These are phyloP conservation scores for Allolobophora icterica DNA, from an alignment of 2,888 invertebrate species.

Conservation along the genomic window DNA sequence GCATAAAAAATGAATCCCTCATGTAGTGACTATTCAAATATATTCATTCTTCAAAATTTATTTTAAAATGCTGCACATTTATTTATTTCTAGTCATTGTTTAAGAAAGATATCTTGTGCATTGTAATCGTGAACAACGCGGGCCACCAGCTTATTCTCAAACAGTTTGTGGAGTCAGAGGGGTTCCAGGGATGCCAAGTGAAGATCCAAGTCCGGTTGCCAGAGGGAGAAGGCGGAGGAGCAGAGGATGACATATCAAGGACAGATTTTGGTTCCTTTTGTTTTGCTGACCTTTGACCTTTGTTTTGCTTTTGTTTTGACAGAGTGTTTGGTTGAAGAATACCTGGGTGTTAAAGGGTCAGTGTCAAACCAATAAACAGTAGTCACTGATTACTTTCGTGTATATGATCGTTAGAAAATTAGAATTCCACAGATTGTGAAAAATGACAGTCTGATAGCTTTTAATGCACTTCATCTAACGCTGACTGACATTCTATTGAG, in stretches of 20 bases:
- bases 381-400: too few species aligned
- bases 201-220: too few species aligned
- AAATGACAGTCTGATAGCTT: not conserved
- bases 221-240: too few species aligned
- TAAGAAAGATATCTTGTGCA: too few species aligned
- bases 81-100: not conserved
- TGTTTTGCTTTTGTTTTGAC: not conserved
- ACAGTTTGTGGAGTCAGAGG: too few species aligned
- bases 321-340: not conserved
- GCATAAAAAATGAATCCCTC: not conserved
- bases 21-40: not conserved
- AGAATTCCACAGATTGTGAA: not conserved
- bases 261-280: not conserved
- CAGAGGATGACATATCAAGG: not conserved
- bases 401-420: too few species aligned
- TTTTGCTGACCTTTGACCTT: not conserved
- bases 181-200: too few species aligned
- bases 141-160: too few species aligned
- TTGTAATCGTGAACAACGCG: too few species aligned
- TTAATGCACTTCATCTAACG: too few species aligned
- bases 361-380: not conserved
- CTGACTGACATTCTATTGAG: too few species aligned
- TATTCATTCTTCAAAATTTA: not conserved
- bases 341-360: conserved; percentile 3
- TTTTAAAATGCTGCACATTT: not conserved